Evolutionary conservation across 1,140 invertebrate species (phyloP), one percentile per base, ranked within the genome.

Genomic region (Drosophila repletoides): DNA sequence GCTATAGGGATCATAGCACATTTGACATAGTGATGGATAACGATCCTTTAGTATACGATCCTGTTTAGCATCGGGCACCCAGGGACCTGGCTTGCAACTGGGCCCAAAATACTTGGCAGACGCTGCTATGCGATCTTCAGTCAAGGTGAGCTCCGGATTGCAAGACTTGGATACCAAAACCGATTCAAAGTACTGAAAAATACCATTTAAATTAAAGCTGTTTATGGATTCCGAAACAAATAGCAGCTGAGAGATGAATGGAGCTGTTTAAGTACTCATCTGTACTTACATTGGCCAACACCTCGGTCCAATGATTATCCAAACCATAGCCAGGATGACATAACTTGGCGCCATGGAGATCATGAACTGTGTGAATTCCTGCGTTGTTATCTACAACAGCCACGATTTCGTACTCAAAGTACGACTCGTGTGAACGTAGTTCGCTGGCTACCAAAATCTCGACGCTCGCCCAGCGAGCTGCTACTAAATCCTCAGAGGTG

Each of bases 31-130:
- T 33, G 94, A 94, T 5, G 91, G 91, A 81, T 96, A 96, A 52
- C 92, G 93, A 1, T 74, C 81, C 89, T 96, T 97, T 2, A 97
- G 90, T 84, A 93, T 81, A 24, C 86, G 86, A 80, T 97, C 95
- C 10, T 93, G 91, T 5, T 79, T 69, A 0, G 90, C 72, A 89
- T 97, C 94, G 0, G 93, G 92, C 0, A 95, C 93, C 96, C 96
- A 97, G 3, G 93, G 92, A 1, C 96, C 96, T 19, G 96, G 94
- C 67, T 96, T 95, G 86, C 96, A 97, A 3, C 95, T 94, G 5
- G 92, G 90, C 10, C 92, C 92, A 88, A 97, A 97, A 89, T 93
- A 95, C 38, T 92, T 90, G 0, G 95, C 92, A 0, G 94, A 91
- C 0, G 94, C 92, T 24, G 93, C 92, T 15, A 97, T 91, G 45